Evolutionary conservation across 2,113 vertebrate genomes (phyloP).

Genomic region (Myotis yumanensis): DNA sequence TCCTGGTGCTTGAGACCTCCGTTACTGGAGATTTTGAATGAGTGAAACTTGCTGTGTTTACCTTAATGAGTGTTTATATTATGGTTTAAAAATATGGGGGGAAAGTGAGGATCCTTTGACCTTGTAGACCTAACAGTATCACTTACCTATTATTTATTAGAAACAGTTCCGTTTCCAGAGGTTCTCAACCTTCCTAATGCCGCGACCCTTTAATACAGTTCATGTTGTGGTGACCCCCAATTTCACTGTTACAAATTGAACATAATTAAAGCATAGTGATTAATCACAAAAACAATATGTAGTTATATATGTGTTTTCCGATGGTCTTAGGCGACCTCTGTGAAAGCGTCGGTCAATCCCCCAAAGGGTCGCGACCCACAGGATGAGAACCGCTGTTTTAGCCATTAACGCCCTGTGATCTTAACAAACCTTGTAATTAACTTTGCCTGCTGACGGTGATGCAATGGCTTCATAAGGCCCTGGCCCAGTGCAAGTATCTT

Average conservation of each 20-base stretch:
- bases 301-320: too few relatives aligned
- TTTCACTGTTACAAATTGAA: too few relatives aligned
- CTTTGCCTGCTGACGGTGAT: neutral
- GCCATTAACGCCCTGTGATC: neutral
- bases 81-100: neutral
- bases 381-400: neutral
- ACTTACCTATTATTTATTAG: neutral
- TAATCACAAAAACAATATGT: too few relatives aligned
- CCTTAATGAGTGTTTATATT: neutral
- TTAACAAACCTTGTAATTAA: neutral
- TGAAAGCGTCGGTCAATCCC: too few relatives aligned
- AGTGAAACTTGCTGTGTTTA: conserved; percentile 34
- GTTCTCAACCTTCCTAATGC: too few relatives aligned
- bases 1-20: neutral
- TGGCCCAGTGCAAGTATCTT: neutral
- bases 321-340: too few relatives aligned
- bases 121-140: conserved; percentile 8
- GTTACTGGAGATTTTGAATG: neutral
- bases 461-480: neutral
- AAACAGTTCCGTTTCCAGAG: neutral
- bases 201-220: too few relatives aligned
- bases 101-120: neutral
- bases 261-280: too few relatives aligned
- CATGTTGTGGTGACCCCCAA: too few relatives aligned
- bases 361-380: too few relatives aligned